Conservation (phyloP, 2,113 vertebrate species). For the Lipophrys pholis region DNA sequence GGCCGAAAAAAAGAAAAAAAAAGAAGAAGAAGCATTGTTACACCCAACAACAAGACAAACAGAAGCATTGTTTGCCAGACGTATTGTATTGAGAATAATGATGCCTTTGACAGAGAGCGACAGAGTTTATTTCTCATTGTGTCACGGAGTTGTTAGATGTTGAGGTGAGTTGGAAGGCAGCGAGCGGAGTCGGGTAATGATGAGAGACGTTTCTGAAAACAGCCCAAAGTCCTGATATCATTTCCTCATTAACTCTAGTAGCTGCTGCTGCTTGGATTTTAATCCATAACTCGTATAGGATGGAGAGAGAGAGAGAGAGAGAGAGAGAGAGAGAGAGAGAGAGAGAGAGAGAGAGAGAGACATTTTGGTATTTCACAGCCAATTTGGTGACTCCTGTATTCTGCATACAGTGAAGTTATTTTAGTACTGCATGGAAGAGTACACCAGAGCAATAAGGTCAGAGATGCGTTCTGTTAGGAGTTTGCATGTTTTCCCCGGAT, state of each 20-base stretch:
- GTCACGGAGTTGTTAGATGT: slow-evolving; percentile 15
- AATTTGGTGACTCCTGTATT: no score
- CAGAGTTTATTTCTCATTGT: slow-evolving; percentile 50
- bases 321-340: no score
- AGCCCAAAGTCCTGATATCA: slow-evolving; percentile 1
- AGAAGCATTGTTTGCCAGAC: slow-evolving; percentile 53
- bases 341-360: no score
- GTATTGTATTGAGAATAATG: slow-evolving; percentile 56
- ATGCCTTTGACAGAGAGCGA: slow-evolving; percentile 51
- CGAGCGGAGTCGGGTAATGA: slow-evolving; percentile 14
- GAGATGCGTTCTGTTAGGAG: no score
- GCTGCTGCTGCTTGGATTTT: slow-evolving; percentile 1
- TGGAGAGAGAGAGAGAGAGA: no score
- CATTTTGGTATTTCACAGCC: no score
- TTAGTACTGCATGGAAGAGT: no score
- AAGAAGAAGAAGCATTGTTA: slow-evolving; percentile 51
- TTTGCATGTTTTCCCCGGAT: no score
- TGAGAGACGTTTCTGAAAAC: slow-evolving; percentile 12
- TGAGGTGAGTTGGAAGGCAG: slow-evolving; percentile 28
- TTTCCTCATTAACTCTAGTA: slow-evolving; percentile 20
- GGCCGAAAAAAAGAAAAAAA: slow-evolving; percentile 9
- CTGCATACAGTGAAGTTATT: no score
- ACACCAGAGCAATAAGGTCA: no score
- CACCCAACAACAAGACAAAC: slow-evolving; percentile 34
- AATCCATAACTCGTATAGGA: background rate